Percentiles rank a stretch among this genome's conserved stretches.
These are phyloP conservation scores for Microdon myrmicae DNA, from an alignment of 2,888 invertebrate species.

Conservation along the genomic window DNA sequence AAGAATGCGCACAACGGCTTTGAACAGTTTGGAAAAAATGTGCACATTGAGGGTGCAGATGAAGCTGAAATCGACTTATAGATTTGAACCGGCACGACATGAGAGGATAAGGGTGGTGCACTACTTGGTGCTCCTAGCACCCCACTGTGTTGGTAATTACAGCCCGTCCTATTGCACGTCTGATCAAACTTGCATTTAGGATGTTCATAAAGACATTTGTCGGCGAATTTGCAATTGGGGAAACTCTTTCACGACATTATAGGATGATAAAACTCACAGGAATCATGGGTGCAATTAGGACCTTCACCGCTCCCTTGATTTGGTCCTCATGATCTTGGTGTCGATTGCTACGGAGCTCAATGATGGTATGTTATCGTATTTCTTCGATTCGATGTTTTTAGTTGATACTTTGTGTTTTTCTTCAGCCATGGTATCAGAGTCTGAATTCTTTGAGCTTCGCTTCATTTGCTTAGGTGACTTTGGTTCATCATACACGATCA, in stretches of 20 bases:
- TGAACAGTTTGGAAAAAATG: slow-evolving; percentile 87
- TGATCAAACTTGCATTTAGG: slow-evolving; percentile 92
- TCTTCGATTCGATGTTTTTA: slow-evolving; percentile 68
- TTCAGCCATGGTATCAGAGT: slow-evolving; percentile 57
- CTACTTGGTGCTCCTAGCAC: slow-evolving; percentile 56
- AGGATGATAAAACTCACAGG: slow-evolving; percentile 85
- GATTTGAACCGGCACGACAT: slow-evolving; percentile 72
- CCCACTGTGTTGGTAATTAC: slow-evolving; percentile 81
- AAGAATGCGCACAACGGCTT: slow-evolving; percentile 84
- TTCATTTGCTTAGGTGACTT: slow-evolving; percentile 38
- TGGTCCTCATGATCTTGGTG: slow-evolving; percentile 62
- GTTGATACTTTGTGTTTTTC: slow-evolving; percentile 65
- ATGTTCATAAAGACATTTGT: slow-evolving; percentile 89
- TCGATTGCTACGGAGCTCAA: slow-evolving; percentile 66
- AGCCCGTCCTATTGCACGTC: slow-evolving; percentile 83
- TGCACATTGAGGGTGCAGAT: slow-evolving; percentile 73
- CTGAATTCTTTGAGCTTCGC: slow-evolving; percentile 55
- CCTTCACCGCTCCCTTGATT: slow-evolving; percentile 76
- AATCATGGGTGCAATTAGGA: slow-evolving; percentile 80
- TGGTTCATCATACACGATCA: too few relatives aligned
- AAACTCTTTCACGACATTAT: slow-evolving; percentile 76
- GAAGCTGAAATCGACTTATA: slow-evolving; percentile 71
- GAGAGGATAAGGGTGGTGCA: slow-evolving; percentile 69
- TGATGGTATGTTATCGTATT: slow-evolving; percentile 73
- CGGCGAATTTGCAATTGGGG: slow-evolving; percentile 89